phyloP scores from a whole-genome alignment of 2,113 vertebrate species.

The Rhizomys pruinosus region DNA sequence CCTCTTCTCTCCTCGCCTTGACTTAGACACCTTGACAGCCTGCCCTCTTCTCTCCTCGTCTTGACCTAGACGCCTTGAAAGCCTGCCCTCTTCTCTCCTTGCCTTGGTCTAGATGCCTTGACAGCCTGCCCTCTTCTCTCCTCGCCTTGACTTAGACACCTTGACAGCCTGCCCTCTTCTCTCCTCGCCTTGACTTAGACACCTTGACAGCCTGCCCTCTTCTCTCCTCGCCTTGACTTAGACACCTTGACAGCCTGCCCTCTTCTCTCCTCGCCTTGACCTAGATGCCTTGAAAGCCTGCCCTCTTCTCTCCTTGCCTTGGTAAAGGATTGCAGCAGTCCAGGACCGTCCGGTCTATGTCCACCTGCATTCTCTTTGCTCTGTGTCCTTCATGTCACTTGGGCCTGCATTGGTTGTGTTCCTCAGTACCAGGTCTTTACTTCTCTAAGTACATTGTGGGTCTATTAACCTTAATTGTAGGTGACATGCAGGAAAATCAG shows the following conservation, averaged over 20 bases:
- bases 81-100: rapidly evolving
- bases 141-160: too few relatives aligned
- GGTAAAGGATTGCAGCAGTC: too few relatives aligned
- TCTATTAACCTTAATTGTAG: neutral
- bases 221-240: too few relatives aligned
- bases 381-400: neutral
- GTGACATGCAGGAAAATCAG: neutral
- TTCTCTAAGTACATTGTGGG: neutral
- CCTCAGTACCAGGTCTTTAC: neutral
- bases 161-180: neutral
- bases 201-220: neutral
- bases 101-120: neutral
- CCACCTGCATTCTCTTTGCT: neutral
- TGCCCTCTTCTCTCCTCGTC: rapidly evolving
- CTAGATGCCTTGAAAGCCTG: neutral
- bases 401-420: neutral
- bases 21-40: neutral
- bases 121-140: too few relatives aligned
- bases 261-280: too few relatives aligned
- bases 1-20: too few relatives aligned
- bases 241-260: neutral
- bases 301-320: too few relatives aligned
- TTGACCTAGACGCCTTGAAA: neutral
- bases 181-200: too few relatives aligned
- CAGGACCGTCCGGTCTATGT: neutral